Evolutionary conservation across 2,113 vertebrate species (phyloP).

Genomic region (Tyto alba): DNA sequence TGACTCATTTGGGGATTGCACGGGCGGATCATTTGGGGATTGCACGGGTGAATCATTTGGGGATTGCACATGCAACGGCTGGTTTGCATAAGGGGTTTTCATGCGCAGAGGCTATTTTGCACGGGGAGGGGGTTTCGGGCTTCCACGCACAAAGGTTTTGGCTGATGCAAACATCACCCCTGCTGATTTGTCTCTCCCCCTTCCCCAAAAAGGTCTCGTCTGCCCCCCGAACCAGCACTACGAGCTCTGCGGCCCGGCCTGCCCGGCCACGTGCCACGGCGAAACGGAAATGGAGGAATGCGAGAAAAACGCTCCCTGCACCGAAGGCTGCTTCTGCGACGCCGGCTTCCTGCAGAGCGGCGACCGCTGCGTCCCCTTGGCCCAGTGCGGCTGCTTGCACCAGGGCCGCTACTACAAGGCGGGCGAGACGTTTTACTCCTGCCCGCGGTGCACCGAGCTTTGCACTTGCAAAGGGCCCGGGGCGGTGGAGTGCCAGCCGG

Average conservation of each 20-base stretch:
- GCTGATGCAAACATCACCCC: background rate
- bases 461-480: conserved; percentile 19
- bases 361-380: conserved; percentile 66
- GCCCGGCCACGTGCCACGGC: conserved; percentile 62
- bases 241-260: conserved; percentile 56
- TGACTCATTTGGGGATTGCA: too few relatives aligned
- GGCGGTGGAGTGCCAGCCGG: background rate
- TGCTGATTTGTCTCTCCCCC: background rate
- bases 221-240: conserved; percentile 81
- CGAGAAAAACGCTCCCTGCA: background rate
- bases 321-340: conserved; percentile 78
- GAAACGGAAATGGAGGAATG: conserved; percentile 50
- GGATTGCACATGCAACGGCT: too few relatives aligned
- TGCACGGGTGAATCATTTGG: too few relatives aligned
- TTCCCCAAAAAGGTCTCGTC: conserved; percentile 66
- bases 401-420: conserved; percentile 67
- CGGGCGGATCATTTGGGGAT: background rate
- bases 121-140: too few relatives aligned
- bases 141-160: too few relatives aligned
- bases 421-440: conserved; percentile 61
- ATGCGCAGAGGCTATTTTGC: too few relatives aligned
- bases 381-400: conserved; percentile 77
- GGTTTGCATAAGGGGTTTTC: too few relatives aligned
- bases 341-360: conserved; percentile 69
- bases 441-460: background rate